Conservation (phyloP, 1,140 invertebrate species). For the Bradynema listronoti region DNA sequence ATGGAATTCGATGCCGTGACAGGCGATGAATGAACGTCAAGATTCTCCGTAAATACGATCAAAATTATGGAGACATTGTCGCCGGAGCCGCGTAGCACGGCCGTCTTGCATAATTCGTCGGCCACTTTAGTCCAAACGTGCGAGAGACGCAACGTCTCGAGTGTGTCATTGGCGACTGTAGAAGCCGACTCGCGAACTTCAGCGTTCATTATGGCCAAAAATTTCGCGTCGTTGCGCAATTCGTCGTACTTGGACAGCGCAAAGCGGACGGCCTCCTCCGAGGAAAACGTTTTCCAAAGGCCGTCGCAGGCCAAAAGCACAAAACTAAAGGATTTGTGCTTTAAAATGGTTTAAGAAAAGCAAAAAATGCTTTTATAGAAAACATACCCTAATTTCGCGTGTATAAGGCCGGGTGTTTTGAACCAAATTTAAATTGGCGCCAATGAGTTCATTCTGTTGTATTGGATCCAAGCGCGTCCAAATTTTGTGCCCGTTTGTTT, state of each 20-base stretch:
- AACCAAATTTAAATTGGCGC: no score
- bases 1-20: no score
- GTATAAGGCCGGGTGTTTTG: no score
- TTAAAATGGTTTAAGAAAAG: no score
- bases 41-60: slow-evolving; percentile 35
- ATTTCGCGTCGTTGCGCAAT: background rate
- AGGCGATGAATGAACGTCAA: background rate
- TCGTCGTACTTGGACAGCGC: slow-evolving; percentile 42
- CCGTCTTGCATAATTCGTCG: slow-evolving; percentile 59
- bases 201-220: no score
- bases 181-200: slow-evolving; percentile 32
- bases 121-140: slow-evolving; percentile 58
- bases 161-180: slow-evolving; percentile 31
- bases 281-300: slow-evolving; percentile 61
- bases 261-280: slow-evolving; percentile 59
- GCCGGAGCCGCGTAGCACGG: slow-evolving; percentile 60
- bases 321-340: slow-evolving; percentile 59
- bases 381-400: no score
- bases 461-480: no score
- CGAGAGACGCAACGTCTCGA: slow-evolving; percentile 29
- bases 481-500: no score
- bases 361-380: no score
- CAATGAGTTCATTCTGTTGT: no score
- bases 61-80: slow-evolving; percentile 63
- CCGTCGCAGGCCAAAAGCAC: slow-evolving; percentile 63